These are phyloP conservation scores for Cheilosia vernalis DNA, from an alignment of 2,888 invertebrate species.

Conservation along the genomic window DNA sequence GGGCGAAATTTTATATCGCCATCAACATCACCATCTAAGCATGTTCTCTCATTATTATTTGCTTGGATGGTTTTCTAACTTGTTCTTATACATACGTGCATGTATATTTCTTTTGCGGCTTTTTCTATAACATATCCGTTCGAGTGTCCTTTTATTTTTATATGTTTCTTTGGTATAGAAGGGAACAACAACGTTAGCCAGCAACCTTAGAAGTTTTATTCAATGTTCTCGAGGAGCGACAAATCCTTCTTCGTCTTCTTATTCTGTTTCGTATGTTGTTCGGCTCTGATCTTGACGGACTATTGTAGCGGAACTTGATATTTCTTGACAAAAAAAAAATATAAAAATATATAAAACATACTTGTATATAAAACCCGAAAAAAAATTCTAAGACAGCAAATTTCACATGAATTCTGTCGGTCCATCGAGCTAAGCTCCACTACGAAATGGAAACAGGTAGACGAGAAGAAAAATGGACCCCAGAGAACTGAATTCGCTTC, in stretches of 20 bases:
- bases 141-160: constrained; percentile 68
- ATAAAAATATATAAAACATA: neutral
- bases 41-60: constrained; percentile 62
- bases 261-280: constrained; percentile 26
- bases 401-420: constrained; percentile 68
- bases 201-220: constrained; percentile 60
- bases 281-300: constrained; percentile 68
- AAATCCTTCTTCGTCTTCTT: constrained; percentile 49
- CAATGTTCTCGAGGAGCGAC: constrained; percentile 53
- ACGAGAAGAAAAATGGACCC: constrained; percentile 32
- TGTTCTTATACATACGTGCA: constrained; percentile 34
- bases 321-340: constrained; percentile 54
- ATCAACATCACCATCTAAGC: constrained; percentile 31
- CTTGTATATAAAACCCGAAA: constrained; percentile 14
- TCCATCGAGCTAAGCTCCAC: constrained; percentile 55
- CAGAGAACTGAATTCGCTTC: constrained; percentile 30
- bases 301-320: constrained; percentile 75
- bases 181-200: constrained; percentile 19
- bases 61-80: constrained; percentile 61
- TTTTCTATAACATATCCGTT: constrained; percentile 65
- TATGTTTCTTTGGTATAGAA: neutral
- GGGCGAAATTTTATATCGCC: constrained; percentile 39
- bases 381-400: constrained; percentile 67
- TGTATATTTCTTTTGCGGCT: constrained; percentile 22
- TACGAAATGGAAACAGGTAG: constrained; percentile 66